Conservation (phyloP, 2,888 invertebrate genomes). For the Pristionchus mayeri region DNA sequence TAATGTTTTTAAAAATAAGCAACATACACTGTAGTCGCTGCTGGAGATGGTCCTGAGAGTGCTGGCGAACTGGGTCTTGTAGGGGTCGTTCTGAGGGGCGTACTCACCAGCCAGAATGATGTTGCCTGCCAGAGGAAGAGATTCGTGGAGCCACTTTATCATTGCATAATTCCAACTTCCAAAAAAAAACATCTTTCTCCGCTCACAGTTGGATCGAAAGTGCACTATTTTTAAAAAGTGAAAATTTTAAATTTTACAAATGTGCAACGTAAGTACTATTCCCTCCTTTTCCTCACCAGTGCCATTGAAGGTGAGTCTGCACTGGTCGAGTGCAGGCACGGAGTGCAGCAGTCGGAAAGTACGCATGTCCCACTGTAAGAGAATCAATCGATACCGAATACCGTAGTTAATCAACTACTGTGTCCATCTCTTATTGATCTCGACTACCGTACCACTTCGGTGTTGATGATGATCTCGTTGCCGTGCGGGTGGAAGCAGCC, state of each 20-base stretch:
- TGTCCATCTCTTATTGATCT: neutral
- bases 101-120: constrained; percentile 54
- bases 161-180: too few relatives aligned
- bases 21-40: constrained; percentile 83
- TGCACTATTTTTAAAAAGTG: too few relatives aligned
- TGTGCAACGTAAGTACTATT: too few relatives aligned
- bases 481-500: constrained; percentile 72
- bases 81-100: constrained; percentile 2
- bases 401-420: neutral
- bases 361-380: constrained; percentile 89
- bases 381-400: neutral
- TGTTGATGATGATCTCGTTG: constrained; percentile 88
- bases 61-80: constrained; percentile 45
- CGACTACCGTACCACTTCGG: constrained; percentile 83
- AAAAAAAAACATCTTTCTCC: neutral
- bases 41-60: constrained; percentile 92
- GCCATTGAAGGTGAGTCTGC: constrained; percentile 90
- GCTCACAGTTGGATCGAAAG: too few relatives aligned
- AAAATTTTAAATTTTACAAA: too few relatives aligned
- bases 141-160: too few relatives aligned
- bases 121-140: constrained; percentile 50
- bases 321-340: constrained; percentile 92
- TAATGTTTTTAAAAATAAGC: neutral
- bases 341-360: constrained; percentile 94
- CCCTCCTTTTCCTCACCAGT: constrained; percentile 83